phyloP scores from a whole-genome alignment of 2,888 invertebrate genomes.

The Auanema sp. region DNA sequence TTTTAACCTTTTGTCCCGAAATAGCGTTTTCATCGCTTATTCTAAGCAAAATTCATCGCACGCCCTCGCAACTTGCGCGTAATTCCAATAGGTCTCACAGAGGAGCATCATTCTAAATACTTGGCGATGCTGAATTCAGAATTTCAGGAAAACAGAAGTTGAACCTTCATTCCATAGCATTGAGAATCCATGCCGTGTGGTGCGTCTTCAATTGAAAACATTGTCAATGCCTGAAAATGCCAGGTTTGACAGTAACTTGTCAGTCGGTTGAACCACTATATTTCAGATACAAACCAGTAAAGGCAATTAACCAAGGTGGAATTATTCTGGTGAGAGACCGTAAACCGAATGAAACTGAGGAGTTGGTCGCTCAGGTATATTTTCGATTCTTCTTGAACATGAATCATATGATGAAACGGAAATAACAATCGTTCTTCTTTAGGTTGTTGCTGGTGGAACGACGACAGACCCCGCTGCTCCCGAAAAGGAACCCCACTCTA shows the following conservation, averaged over 20 bases:
- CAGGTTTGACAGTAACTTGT: constrained; percentile 17
- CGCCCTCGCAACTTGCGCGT: too few species aligned
- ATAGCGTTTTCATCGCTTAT: too few species aligned
- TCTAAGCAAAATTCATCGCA: too few species aligned
- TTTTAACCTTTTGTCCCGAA: too few species aligned
- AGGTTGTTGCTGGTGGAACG: constrained; percentile 28
- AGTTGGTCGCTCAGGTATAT: constrained; percentile 52
- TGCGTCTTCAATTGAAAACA: constrained; percentile 81
- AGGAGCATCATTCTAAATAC: too few species aligned
- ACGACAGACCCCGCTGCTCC: constrained; percentile 22
- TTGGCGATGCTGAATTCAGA: too few species aligned
- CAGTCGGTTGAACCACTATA: constrained; percentile 65
- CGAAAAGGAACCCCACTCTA: constrained; percentile 27
- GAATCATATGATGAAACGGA: too few species aligned
- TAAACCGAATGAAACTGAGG: constrained; percentile 72
- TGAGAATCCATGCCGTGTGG: constrained; percentile 88
- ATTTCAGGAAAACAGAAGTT: constrained; percentile 20
- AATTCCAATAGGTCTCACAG: too few species aligned
- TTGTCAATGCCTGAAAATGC: constrained; percentile 78
- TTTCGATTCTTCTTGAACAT: too few species aligned
- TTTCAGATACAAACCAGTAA: constrained; percentile 78
- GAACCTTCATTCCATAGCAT: constrained; percentile 65
- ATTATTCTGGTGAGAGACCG: constrained; percentile 89
- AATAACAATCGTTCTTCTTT: constrained; percentile 4
- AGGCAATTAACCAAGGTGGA: constrained; percentile 81